Evolutionary conservation across 2,797 vertebrate genomes (phyloP).

Genomic region (Myotis myotis): DNA sequence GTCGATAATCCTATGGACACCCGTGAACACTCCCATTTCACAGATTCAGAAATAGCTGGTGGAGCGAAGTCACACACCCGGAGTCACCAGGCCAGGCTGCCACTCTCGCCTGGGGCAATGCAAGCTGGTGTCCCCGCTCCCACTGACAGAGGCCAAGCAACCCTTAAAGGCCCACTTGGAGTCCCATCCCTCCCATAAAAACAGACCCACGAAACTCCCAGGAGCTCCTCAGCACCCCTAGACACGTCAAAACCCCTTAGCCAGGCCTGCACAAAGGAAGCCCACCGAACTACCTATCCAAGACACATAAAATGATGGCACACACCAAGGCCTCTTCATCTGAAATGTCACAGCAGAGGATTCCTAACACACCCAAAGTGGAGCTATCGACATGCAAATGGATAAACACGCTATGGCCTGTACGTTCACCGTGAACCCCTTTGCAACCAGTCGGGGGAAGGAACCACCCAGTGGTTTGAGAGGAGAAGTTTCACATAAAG

Average conservation of each 20-base stretch:
- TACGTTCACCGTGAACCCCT: accelerated
- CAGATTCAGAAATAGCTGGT: accelerated
- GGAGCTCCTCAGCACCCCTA: neutral
- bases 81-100: neutral
- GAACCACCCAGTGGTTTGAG: neutral
- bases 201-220: too few relatives aligned
- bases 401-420: neutral
- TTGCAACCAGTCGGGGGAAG: neutral
- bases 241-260: neutral
- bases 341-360: neutral
- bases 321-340: accelerated
- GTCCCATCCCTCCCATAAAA: accelerated
- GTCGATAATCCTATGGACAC: accelerated
- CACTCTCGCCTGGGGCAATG: accelerated
- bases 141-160: neutral
- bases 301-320: accelerated
- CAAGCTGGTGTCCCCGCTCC: neutral
- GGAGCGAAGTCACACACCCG: neutral
- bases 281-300: accelerated
- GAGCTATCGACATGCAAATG: neutral
- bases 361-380: neutral
- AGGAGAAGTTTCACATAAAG: neutral
- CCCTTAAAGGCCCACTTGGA: neutral
- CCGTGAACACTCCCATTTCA: accelerated
- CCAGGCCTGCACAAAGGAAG: neutral